Base-by-base conservation (phyloP, 2,797 vertebrate species). In the Rhinophrynus dorsalis region DNA sequence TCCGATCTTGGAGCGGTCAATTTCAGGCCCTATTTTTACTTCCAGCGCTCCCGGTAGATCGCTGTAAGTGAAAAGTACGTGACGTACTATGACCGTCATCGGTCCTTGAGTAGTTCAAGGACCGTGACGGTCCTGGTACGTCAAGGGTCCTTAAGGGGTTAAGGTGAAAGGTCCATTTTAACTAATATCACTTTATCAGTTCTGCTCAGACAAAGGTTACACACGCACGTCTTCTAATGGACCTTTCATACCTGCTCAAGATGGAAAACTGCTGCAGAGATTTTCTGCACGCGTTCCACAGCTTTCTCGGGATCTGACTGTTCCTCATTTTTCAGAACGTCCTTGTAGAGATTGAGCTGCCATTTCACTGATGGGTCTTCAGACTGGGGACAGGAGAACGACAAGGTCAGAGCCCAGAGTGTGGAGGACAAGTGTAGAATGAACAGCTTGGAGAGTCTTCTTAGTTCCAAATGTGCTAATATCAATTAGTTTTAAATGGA, bases 251-350 rank as follows among this genome's bases (percentile, higher is more conserved):
- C 97, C 96, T 98, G 96, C 74, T 99, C 97, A 77, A 99, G 89
- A 81, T 99, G 94, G 81, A 94, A 99, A 44, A 98, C 90, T 3
- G 97, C 97, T 54, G 97, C 97, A n/a, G 97, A 98, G 81, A 99
- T 98, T 78, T 94, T 95, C 89, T 99, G 96, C 27, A 99, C 94
- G 2, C 96, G 93, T 67, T 95, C 94, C 63, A 98, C 92, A 0
- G 93, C 92, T 78, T 85, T 92, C 63, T 97, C 93, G 2, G 96
- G 93, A 78, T 96, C 91, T 1, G 83, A 78, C 50, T 92, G 86
- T n/a, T 92, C 93, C 38, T 95, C 94, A 1, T 65, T 91, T 80
- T 89, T 95, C 68, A 93, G 77, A 61, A 98, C 89, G 75, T 98
- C 94, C 77, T 93, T 98, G 79, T 99, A 99, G 10, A 99, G 90